phyloP scores from a whole-genome alignment of 1,140 invertebrate species.

The Hyles vespertilio region DNA sequence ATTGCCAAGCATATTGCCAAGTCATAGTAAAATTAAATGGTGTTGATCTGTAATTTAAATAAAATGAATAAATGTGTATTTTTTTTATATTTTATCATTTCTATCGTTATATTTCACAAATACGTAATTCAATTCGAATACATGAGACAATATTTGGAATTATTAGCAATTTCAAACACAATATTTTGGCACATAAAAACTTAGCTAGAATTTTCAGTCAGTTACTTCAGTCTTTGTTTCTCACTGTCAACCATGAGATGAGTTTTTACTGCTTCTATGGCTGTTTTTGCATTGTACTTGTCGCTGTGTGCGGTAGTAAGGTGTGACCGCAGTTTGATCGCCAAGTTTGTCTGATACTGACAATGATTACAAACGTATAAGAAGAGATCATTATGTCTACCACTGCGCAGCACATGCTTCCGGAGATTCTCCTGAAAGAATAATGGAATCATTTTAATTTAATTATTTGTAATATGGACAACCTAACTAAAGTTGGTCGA shows the following conservation, averaged over 20 bases:
- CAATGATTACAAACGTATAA: slow-evolving; percentile 84
- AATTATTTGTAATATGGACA: background rate
- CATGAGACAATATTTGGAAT: too few relatives aligned
- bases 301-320: slow-evolving; percentile 76
- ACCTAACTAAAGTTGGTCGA: background rate
- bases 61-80: too few relatives aligned
- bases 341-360: slow-evolving; percentile 78
- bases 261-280: slow-evolving; percentile 42
- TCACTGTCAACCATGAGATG: slow-evolving; percentile 31
- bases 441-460: background rate
- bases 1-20: too few relatives aligned
- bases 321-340: slow-evolving; percentile 82
- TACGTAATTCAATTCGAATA: too few relatives aligned
- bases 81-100: too few relatives aligned
- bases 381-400: slow-evolving; percentile 83
- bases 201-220: too few relatives aligned
- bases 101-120: too few relatives aligned
- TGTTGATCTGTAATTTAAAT: too few relatives aligned
- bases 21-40: too few relatives aligned
- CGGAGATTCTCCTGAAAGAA: slow-evolving; percentile 87
- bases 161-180: too few relatives aligned
- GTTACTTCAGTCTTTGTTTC: too few relatives aligned
- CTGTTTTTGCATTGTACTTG: slow-evolving; percentile 64
- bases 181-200: too few relatives aligned
- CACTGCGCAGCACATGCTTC: slow-evolving; percentile 89